Evolutionary conservation across 2,113 vertebrate species (phyloP).

Genomic region (Eudyptes chrysolophus): DNA sequence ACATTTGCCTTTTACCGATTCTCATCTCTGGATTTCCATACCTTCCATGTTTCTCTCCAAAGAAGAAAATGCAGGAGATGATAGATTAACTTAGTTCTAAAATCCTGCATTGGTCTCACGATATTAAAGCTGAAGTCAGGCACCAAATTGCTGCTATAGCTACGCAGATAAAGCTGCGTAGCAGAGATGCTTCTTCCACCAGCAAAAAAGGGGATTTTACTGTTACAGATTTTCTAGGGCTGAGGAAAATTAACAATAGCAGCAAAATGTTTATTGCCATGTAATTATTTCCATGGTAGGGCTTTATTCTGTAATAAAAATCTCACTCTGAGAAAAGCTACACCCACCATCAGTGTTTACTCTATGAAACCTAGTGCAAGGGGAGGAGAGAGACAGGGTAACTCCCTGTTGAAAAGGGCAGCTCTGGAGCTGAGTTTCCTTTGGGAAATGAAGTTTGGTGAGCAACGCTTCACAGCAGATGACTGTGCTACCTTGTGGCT

Average conservation of each 20-base stretch:
- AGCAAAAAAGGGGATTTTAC: not conserved
- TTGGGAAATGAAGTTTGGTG: not conserved
- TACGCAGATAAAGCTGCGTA: not conserved
- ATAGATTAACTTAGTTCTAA: not conserved
- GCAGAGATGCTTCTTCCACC: not conserved
- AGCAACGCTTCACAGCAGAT: not conserved
- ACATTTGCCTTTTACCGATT: not conserved
- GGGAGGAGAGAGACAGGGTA: not conserved
- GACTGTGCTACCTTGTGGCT: not conserved
- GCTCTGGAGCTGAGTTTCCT: not conserved
- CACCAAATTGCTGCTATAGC: not conserved
- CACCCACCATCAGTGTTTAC: not conserved
- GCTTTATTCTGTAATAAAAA: not conserved
- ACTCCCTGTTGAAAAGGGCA: not conserved
- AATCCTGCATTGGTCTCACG: not conserved
- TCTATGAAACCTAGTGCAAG: not conserved
- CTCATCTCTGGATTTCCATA: not conserved
- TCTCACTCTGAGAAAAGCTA: not conserved
- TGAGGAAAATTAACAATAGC: not conserved
- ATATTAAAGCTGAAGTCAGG: not conserved
- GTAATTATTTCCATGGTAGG: not conserved
- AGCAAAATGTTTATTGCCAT: not conserved
- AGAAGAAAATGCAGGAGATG: not conserved
- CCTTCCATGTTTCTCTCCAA: not conserved
- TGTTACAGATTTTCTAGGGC: not conserved